Percentiles rank a stretch among this genome's conserved stretches.
Conservation (phyloP, 2,113 vertebrate species). For the Ornithorhynchus anatinus region DNA sequence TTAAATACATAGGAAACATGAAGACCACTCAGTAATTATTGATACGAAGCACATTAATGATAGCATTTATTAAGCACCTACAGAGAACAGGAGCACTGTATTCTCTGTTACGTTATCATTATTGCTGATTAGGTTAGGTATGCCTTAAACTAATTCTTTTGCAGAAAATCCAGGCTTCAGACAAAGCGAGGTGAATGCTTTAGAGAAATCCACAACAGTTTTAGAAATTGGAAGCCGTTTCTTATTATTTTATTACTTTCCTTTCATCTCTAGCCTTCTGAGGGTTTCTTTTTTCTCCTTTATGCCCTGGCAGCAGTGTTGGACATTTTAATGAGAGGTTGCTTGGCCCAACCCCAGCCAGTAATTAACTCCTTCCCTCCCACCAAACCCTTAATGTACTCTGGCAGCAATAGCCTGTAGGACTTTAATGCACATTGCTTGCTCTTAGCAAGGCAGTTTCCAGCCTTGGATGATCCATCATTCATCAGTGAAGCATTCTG, state of each 20-base stretch:
- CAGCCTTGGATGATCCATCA: conserved; percentile 5
- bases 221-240: conserved; percentile 42
- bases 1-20: too few species aligned
- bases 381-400: neutral
- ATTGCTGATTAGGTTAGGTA: too few species aligned
- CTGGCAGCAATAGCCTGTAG: neutral
- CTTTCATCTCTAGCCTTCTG: conserved; percentile 55
- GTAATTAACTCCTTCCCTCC: conserved; percentile 26
- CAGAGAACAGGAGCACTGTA: too few species aligned
- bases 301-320: conserved; percentile 1
- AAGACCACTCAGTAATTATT: too few species aligned
- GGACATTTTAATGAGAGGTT: conserved; percentile 44
- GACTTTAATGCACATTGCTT: neutral
- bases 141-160: too few species aligned
- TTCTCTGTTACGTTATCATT: too few species aligned
- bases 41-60: too few species aligned
- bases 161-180: too few species aligned
- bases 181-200: neutral
- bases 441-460: neutral
- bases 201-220: conserved; percentile 21
- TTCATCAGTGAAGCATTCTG: conserved; percentile 17
- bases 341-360: neutral
- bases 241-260: conserved; percentile 25
- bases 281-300: conserved; percentile 46
- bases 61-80: too few species aligned